phyloP scores from a whole-genome alignment of 2,113 vertebrate genomes.

The Rafetus swinhoei region DNA sequence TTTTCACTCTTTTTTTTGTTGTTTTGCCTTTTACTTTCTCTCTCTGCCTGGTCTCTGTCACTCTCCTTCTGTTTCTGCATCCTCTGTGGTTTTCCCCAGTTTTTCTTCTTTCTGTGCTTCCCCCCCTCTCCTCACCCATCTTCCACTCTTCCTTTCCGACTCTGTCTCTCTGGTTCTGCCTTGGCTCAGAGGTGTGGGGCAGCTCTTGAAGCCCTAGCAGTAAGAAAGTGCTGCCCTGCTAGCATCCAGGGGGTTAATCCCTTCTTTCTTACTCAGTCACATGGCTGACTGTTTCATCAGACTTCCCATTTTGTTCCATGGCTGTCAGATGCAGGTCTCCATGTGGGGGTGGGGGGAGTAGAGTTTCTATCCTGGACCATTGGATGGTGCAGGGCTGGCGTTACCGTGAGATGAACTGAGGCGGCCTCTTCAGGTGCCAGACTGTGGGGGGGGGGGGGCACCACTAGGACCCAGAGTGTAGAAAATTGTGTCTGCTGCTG shows the following conservation, averaged over 20 bases:
- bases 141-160: background rate
- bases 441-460: too few species aligned
- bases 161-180: background rate
- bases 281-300: background rate
- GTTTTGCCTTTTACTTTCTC: background rate
- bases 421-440: too few species aligned
- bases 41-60: background rate
- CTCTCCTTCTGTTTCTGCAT: background rate
- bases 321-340: too few species aligned
- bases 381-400: too few species aligned
- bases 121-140: background rate
- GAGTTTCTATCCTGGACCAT: background rate
- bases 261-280: background rate
- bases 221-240: background rate
- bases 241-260: background rate
- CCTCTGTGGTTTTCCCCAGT: background rate
- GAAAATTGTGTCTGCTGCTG: too few species aligned
- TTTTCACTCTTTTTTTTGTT: background rate
- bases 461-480: too few species aligned
- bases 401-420: too few species aligned
- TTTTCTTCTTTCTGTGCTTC: background rate
- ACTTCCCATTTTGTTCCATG: background rate
- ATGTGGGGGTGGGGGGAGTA: too few species aligned
- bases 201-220: background rate
- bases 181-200: background rate